Evolutionary conservation across 2,888 invertebrate genomes (phyloP).

Genomic region (Polydesmus complanatus): DNA sequence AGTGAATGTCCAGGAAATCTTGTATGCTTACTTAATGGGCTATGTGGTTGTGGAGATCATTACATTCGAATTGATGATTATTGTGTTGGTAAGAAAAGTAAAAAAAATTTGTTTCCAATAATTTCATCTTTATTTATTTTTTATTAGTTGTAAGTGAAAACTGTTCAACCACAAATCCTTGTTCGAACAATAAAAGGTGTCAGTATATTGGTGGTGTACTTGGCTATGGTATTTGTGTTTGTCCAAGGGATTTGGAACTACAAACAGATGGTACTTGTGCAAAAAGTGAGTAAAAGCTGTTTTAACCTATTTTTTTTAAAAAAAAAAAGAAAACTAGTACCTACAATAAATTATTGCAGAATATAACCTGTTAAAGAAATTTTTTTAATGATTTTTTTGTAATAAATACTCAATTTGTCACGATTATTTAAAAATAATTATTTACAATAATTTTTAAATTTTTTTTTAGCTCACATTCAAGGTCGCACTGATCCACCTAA

Average conservation of each 20-base stretch:
- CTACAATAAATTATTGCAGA: too few relatives aligned
- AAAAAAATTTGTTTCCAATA: too few relatives aligned
- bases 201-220: constrained; percentile 32
- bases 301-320: too few relatives aligned
- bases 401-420: too few relatives aligned
- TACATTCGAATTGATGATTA: constrained; percentile 22
- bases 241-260: constrained; percentile 15
- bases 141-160: constrained; percentile 21
- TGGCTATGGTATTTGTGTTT: constrained; percentile 13
- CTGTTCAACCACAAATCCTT: constrained; percentile 26
- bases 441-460: not conserved
- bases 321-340: too few relatives aligned
- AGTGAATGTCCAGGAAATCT: constrained; percentile 24
- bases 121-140: not conserved
- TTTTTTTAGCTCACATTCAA: not conserved
- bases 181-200: constrained; percentile 24
- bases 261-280: constrained; percentile 17
- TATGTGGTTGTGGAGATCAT: constrained; percentile 24
- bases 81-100: constrained; percentile 22
- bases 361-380: too few relatives aligned
- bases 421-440: too few relatives aligned
- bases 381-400: too few relatives aligned
- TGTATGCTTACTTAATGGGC: constrained; percentile 21
- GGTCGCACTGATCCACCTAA: constrained; percentile 12
- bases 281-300: too few relatives aligned